Evolutionary conservation across 2,888 invertebrate genomes (phyloP), one percentile per base, ranked within the genome.

Genomic region (Taenaris catops): DNA sequence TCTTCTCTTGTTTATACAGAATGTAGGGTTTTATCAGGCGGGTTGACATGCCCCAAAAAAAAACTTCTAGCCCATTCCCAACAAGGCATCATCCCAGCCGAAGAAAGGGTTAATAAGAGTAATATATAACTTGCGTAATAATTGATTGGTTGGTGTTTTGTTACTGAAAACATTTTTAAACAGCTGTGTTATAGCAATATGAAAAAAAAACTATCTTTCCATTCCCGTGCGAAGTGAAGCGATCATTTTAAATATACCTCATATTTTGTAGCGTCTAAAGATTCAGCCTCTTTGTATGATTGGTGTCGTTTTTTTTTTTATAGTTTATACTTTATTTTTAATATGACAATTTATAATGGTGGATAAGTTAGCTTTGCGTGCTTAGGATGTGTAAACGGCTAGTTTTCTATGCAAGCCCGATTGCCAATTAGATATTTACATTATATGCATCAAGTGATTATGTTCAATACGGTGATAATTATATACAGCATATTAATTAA

Each of bases 251-350:
- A 55, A 74, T 67, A 74, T 80, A 81, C 80, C 83, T 84, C 83
- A 79, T 81, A 74, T 79, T 80, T 68, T 65, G 74, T 81, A 83
- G 80, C 61, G 49, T 46, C 41, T 50, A 56, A 55, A 55, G 45
- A 54, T 58, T 59, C 52, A 58, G 69, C 67, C 66, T 61, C 53
- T 62, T 9, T 63, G 34, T 53, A 51, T 61, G 44, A 60, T 65
- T 62, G 63, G 65, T 67, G 61, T 66, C n/a, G n/a, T n/a, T n/a
- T n/a, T n/a, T n/a, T n/a, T 51, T 60, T 49, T 48, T 42, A 50
- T 54, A 55, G 52, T 53, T 51, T 58, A 4, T 18, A 9, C 3
- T 7, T 17, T 27, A 10, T 27, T 18, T 25, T 9, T n/a, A n/a
- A n/a, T n/a, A n/a, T n/a, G n/a, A n/a, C n/a, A n/a, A n/a, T n/a